Percentiles rank a stretch among this genome's conserved stretches.
These are phyloP conservation scores for Acrobasis repandana DNA, from an alignment of 2,888 invertebrate genomes.

Conservation along the genomic window DNA sequence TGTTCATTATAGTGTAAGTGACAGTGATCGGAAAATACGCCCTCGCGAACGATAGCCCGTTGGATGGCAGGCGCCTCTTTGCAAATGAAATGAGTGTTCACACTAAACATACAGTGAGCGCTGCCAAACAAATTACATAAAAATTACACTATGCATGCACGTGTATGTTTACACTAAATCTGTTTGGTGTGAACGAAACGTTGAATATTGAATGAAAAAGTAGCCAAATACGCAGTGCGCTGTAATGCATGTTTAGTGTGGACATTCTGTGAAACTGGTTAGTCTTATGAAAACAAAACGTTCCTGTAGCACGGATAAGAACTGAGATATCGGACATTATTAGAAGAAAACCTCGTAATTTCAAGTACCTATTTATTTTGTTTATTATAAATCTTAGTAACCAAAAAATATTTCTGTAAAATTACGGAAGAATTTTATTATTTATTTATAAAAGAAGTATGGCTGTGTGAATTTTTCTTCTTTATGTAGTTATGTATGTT, in stretches of 20 bases:
- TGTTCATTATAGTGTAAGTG: slow-evolving; percentile 45
- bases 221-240: too few relatives aligned
- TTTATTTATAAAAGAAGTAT: slow-evolving; percentile 78
- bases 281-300: slow-evolving; percentile 40
- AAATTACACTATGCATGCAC: too few relatives aligned
- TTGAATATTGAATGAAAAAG: too few relatives aligned
- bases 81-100: too few relatives aligned
- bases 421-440: slow-evolving; percentile 54
- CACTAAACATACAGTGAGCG: too few relatives aligned
- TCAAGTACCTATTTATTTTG: slow-evolving; percentile 59
- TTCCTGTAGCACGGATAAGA: slow-evolving; percentile 52
- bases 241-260: too few relatives aligned
- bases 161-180: too few relatives aligned
- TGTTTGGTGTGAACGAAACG: too few relatives aligned
- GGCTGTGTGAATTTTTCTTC: slow-evolving; percentile 77
- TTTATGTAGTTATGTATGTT: slow-evolving; percentile 56
- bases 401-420: slow-evolving; percentile 69
- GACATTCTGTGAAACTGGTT: neutral
- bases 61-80: too few relatives aligned
- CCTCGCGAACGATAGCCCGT: too few relatives aligned
- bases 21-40: slow-evolving; percentile 1
- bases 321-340: slow-evolving; percentile 35
- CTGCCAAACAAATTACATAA: too few relatives aligned
- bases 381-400: slow-evolving; percentile 63
- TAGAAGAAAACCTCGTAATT: slow-evolving; percentile 47